A percentile compares a stretch with the other conserved stretches of the same genome.
Evolutionary conservation across 2,888 invertebrate species (phyloP).

Genomic region (Gisinianus flammeolus): DNA sequence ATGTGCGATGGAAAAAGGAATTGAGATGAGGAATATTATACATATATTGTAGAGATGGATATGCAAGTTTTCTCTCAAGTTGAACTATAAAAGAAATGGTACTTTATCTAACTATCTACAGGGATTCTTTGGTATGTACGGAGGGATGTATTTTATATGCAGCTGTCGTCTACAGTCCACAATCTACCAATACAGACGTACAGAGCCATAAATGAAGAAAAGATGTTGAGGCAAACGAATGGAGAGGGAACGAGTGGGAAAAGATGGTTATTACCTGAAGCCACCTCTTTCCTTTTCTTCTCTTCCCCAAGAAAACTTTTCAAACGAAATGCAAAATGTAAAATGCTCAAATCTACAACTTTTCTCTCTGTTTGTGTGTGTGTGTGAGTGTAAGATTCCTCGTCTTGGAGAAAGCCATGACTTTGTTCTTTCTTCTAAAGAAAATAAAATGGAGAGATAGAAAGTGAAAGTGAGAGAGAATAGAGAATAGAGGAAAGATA

Average conservation of each 20-base stretch:
- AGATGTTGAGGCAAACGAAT: not conserved
- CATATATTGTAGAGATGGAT: not conserved
- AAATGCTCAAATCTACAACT: not conserved
- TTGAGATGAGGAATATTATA: not conserved
- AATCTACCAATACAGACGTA: no score
- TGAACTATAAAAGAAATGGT: not conserved
- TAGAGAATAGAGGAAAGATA: not conserved
- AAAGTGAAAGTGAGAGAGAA: not conserved
- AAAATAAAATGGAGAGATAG: not conserved
- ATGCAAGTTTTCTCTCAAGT: not conserved
- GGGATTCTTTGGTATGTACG: no score
- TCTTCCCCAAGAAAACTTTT: not conserved
- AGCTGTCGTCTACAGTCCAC: not conserved
- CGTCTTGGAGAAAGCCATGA: not conserved
- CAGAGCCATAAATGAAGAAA: not conserved
- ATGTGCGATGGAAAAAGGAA: not conserved
- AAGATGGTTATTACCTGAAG: slow-evolving; percentile 10
- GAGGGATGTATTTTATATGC: slow-evolving; percentile 8
- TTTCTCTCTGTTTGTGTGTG: not conserved
- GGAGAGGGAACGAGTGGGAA: not conserved
- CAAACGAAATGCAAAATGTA: not conserved
- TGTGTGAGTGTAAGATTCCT: not conserved
- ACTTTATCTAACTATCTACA: no score
- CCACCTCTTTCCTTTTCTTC: not conserved
- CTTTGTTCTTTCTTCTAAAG: not conserved